A percentile compares a stretch with the other conserved stretches of the same genome.
phyloP scores from a whole-genome alignment of 2,113 vertebrate species.

The Chrysemys picta region DNA sequence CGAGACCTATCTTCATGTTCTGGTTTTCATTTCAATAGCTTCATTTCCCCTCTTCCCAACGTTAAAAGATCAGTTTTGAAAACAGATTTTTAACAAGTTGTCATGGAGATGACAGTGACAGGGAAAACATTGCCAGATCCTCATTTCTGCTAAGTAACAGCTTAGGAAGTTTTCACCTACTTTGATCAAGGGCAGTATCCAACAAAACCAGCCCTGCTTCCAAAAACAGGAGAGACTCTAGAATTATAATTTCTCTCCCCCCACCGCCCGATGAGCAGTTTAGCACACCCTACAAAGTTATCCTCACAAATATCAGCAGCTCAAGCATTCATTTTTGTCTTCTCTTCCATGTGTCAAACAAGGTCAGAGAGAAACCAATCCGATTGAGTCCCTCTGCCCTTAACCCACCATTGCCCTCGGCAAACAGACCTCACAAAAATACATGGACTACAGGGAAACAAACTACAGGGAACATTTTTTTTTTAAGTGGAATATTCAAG shows the following conservation, averaged over 20 bases:
- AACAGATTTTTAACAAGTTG: slow-evolving; percentile 38
- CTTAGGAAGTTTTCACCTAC: slow-evolving; percentile 34
- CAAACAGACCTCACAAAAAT: background rate
- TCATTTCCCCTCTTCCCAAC: slow-evolving; percentile 2
- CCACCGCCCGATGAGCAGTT: background rate
- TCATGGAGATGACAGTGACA: slow-evolving; percentile 2
- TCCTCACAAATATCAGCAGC: background rate
- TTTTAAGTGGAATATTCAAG: background rate
- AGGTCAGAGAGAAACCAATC: slow-evolving; percentile 25
- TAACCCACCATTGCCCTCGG: background rate
- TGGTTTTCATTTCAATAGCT: background rate
- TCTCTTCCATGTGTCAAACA: background rate
- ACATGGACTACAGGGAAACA: background rate
- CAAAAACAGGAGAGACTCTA: slow-evolving; percentile 58
- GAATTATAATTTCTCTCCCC: background rate
- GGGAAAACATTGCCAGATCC: slow-evolving; percentile 44
- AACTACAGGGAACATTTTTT: accelerated
- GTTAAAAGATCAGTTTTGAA: slow-evolving; percentile 40
- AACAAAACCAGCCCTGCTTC: slow-evolving; percentile 16
- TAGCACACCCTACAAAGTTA: background rate
- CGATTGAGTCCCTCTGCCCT: background rate
- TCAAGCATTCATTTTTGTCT: background rate
- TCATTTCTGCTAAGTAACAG: slow-evolving; percentile 23
- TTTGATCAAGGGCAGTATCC: slow-evolving; percentile 51
- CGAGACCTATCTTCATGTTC: background rate